Conservation (phyloP, 2,888 invertebrate genomes). For the Pecten maximus region DNA sequence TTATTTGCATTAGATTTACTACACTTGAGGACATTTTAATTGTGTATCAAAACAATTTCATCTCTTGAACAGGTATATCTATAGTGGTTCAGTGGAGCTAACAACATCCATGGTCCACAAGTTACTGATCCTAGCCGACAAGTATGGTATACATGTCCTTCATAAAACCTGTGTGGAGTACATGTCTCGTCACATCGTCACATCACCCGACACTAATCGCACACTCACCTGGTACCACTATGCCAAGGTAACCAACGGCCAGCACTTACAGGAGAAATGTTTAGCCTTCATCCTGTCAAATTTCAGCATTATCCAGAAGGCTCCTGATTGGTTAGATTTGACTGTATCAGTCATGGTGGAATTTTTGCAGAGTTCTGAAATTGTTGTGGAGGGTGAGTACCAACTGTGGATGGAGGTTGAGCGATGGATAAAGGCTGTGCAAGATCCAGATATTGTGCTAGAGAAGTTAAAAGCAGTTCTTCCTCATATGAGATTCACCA, state of each 20-base stretch:
- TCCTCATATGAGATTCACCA: slow-evolving; percentile 72
- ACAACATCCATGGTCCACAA: slow-evolving; percentile 74
- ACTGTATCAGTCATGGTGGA: slow-evolving; percentile 69
- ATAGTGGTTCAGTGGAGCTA: slow-evolving; percentile 70
- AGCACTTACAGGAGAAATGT: slow-evolving; percentile 70
- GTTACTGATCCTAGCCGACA: slow-evolving; percentile 73
- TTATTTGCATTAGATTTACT: too few relatives aligned
- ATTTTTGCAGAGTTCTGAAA: slow-evolving; percentile 74
- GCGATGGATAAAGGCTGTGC: slow-evolving; percentile 69
- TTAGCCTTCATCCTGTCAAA: slow-evolving; percentile 75
- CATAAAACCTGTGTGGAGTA: slow-evolving; percentile 72
- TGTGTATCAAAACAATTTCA: too few relatives aligned
- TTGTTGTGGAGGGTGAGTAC: slow-evolving; percentile 73
- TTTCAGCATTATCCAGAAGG: slow-evolving; percentile 73
- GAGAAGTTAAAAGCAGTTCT: slow-evolving; percentile 67
- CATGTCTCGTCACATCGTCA: slow-evolving; percentile 77
- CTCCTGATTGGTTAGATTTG: slow-evolving; percentile 74
- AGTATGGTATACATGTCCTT: slow-evolving; percentile 76
- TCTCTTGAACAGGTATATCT: slow-evolving; percentile 72
- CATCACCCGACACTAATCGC: slow-evolving; percentile 74
- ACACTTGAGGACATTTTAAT: too few relatives aligned
- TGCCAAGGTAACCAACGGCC: slow-evolving; percentile 72
- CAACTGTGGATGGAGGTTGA: slow-evolving; percentile 71
- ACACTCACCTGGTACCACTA: slow-evolving; percentile 78
- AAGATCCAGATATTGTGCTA: slow-evolving; percentile 59